These are phyloP conservation scores for Octomys mimax DNA, from an alignment of 2,797 vertebrate genomes.

Conservation along the genomic window DNA sequence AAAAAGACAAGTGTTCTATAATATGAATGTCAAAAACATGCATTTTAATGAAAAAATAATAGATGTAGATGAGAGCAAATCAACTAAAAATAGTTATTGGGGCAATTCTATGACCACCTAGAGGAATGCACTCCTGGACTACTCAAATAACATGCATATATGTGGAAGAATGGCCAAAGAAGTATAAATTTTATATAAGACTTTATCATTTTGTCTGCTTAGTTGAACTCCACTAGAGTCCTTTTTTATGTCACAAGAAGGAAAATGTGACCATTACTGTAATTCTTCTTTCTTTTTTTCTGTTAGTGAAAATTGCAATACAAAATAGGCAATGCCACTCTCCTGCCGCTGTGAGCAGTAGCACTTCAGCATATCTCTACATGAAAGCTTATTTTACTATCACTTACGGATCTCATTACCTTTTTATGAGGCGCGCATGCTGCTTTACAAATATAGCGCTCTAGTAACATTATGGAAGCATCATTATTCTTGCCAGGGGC, in stretches of 20 bases:
- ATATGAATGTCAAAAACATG: constrained; percentile 22
- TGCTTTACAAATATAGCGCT: constrained; percentile 88
- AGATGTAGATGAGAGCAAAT: constrained; percentile 11
- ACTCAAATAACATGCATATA: constrained; percentile 46
- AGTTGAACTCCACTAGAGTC: constrained; percentile 62
- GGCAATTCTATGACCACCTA: constrained; percentile 17
- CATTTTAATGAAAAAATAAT: constrained; percentile 60
- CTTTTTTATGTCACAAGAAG: constrained; percentile 66
- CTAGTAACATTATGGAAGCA: constrained; percentile 85
- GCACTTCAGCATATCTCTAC: constrained; percentile 80
- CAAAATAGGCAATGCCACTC: constrained; percentile 76
- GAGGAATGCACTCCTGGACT: not conserved
- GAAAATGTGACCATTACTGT: constrained; percentile 80
- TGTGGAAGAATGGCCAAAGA: constrained; percentile 58
- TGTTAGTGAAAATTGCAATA: constrained; percentile 81
- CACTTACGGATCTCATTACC: constrained; percentile 89
- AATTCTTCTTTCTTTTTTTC: constrained; percentile 72
- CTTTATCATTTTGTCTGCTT: constrained; percentile 79
- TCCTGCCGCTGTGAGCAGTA: constrained; percentile 65
- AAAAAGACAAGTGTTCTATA: constrained; percentile 37
- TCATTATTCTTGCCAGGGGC: constrained; percentile 85
- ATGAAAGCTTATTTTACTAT: constrained; percentile 89
- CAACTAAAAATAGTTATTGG: constrained; percentile 44
- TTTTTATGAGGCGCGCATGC: constrained; percentile 88
- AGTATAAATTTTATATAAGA: constrained; percentile 72